A percentile compares a stretch with the other conserved stretches of the same genome.
These are phyloP conservation scores for Geotrypetes seraphini DNA, from an alignment of 2,797 vertebrate species.

Conservation along the genomic window DNA sequence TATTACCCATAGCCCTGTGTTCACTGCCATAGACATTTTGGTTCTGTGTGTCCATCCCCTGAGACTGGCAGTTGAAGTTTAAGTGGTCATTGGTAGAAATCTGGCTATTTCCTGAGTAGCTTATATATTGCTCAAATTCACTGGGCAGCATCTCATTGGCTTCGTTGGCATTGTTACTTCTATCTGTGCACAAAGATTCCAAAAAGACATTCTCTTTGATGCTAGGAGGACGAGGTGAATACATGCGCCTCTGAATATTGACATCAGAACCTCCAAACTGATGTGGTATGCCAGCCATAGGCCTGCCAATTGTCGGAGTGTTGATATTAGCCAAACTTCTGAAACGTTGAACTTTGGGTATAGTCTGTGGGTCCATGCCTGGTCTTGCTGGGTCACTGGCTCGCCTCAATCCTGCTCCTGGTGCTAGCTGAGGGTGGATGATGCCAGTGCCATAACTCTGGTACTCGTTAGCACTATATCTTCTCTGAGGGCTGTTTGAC, in stretches of 20 bases:
- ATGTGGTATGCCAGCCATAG: constrained; percentile 45
- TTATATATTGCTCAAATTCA: constrained; percentile 60
- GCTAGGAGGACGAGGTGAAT: constrained; percentile 81
- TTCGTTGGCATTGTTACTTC: constrained; percentile 43
- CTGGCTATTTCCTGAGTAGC: constrained; percentile 49
- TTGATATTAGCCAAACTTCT: constrained; percentile 60
- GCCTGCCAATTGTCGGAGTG: constrained; percentile 42
- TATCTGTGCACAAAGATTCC: constrained; percentile 67
- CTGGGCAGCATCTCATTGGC: constrained; percentile 49
- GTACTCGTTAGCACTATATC: constrained; percentile 64
- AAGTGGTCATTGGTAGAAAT: constrained; percentile 52
- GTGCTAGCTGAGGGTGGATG: constrained; percentile 58
- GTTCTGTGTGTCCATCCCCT: constrained; percentile 29
- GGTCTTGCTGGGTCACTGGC: constrained; percentile 58
- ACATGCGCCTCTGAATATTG: constrained; percentile 62
- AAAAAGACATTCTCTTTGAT: constrained; percentile 87
- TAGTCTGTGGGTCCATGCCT: constrained; percentile 44
- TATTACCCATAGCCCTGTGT: constrained; percentile 24
- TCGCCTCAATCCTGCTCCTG: constrained; percentile 57
- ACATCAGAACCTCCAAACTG: constrained; percentile 60
- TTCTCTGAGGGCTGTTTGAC: constrained; percentile 48
- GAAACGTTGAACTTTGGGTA: constrained; percentile 65
- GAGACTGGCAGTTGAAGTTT: constrained; percentile 53
- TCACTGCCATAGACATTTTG: constrained; percentile 44
- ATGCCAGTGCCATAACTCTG: constrained; percentile 67